Evolutionary conservation across 2,888 invertebrate genomes (phyloP).

Genomic region (Drosophila conformis): DNA sequence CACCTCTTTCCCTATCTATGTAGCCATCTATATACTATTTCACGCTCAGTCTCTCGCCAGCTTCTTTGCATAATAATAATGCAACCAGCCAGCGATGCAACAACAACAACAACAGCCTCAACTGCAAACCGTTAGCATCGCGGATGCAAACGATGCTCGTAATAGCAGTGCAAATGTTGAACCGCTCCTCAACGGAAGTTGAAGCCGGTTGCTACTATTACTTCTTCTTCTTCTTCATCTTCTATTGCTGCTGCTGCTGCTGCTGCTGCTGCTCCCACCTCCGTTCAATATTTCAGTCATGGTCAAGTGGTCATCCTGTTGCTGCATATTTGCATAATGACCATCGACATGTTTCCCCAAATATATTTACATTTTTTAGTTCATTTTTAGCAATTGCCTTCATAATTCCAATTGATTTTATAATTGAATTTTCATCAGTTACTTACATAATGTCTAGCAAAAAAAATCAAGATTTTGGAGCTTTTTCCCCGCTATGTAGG

Average conservation of each 20-base stretch:
- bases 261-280: constrained; percentile 22
- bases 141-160: constrained; percentile 53
- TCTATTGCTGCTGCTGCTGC: constrained; percentile 3
- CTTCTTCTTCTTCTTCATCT: background rate
- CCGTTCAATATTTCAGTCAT: constrained; percentile 69
- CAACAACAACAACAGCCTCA: constrained; percentile 13
- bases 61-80: constrained; percentile 77
- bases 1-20: constrained; percentile 15
- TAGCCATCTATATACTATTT: constrained; percentile 36
- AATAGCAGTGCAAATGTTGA: constrained; percentile 55
- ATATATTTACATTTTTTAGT: background rate
- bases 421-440: constrained; percentile 45
- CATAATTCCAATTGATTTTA: constrained; percentile 25
- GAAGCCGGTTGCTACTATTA: constrained; percentile 37
- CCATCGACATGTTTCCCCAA: constrained; percentile 23
- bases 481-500: constrained; percentile 30
- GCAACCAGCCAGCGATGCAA: constrained; percentile 46
- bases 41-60: constrained; percentile 56
- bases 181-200: constrained; percentile 56
- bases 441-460: constrained; percentile 19
- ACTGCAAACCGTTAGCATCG: constrained; percentile 37
- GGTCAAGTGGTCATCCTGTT: constrained; percentile 72
- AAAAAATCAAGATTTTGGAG: constrained; percentile 9
- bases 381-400: background rate
- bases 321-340: constrained; percentile 22